Evolutionary conservation across 2,113 vertebrate species (phyloP).

Genomic region (Suncus etruscus): DNA sequence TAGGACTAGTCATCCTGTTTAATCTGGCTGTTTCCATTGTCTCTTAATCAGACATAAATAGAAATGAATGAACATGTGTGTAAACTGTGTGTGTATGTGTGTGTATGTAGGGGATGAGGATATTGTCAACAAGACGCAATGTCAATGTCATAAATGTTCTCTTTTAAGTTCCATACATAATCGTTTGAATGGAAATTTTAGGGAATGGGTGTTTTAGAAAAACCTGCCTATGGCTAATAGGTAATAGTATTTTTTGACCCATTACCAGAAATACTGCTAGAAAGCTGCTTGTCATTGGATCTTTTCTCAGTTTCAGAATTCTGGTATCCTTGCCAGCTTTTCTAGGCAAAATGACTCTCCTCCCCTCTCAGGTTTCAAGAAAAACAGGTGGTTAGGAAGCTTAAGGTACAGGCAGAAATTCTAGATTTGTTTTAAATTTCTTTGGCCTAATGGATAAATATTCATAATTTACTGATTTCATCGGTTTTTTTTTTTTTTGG

Average conservation of each 20-base stretch:
- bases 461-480: constrained; percentile 33
- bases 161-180: neutral
- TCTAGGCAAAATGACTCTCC: neutral
- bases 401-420: neutral
- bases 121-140: neutral
- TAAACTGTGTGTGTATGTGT: neutral
- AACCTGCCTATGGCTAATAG: neutral
- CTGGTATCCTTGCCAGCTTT: neutral
- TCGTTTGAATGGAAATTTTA: constrained; percentile 13
- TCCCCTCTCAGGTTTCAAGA: neutral
- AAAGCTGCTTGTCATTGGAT: neutral
- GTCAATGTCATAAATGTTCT: neutral
- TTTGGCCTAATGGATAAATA: constrained; percentile 27
- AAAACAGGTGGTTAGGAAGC: neutral
- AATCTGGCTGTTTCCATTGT: neutral
- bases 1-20: neutral
- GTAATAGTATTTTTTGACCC: neutral
- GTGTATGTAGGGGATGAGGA: neutral
- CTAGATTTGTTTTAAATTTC: too few relatives aligned
- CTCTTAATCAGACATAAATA: too few relatives aligned
- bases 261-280: too few relatives aligned
- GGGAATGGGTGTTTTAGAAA: neutral
- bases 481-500: constrained; percentile 54
- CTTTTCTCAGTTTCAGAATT: neutral
- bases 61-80: neutral